phyloP scores from a whole-genome alignment of 2,113 vertebrate species.

The Numenius arquata region DNA sequence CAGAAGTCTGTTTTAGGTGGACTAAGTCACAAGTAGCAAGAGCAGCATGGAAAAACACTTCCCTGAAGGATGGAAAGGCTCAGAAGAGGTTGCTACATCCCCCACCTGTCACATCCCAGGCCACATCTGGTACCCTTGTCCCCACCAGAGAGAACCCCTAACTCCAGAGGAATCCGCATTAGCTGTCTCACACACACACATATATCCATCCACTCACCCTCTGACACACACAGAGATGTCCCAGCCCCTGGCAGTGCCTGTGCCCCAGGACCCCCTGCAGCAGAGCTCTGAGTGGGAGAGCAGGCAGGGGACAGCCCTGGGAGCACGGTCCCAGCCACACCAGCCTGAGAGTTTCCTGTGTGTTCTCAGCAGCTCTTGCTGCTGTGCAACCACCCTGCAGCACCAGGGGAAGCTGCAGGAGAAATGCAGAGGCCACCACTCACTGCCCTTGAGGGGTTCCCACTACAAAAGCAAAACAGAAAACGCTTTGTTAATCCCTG shows the following conservation, averaged over 20 bases:
- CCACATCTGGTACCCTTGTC: neutral
- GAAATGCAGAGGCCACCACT: neutral
- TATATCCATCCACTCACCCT: neutral
- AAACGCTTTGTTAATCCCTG: rapidly evolving
- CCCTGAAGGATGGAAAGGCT: neutral
- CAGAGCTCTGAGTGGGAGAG: neutral
- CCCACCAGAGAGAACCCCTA: neutral
- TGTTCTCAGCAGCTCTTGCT: neutral
- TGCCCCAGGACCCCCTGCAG: neutral
- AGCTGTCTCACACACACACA: neutral
- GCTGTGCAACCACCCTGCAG: neutral
- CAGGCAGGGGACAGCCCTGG: neutral
- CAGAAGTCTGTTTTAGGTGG: neutral
- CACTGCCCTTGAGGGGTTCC: neutral
- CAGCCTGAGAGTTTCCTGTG: neutral
- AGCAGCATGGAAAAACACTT: neutral
- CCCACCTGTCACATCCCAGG: neutral
- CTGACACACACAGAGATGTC: neutral
- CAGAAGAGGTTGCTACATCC: neutral
- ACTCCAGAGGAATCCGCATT: neutral
- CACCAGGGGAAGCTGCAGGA: neutral
- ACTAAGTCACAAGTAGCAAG: neutral
- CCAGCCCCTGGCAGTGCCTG: too few relatives aligned
- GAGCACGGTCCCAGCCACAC: neutral
- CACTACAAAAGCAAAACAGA: neutral